Percentiles rank a stretch among this genome's conserved stretches.
phyloP scores from a whole-genome alignment of 1,140 invertebrate species.

The Spodoptera frugiperda region DNA sequence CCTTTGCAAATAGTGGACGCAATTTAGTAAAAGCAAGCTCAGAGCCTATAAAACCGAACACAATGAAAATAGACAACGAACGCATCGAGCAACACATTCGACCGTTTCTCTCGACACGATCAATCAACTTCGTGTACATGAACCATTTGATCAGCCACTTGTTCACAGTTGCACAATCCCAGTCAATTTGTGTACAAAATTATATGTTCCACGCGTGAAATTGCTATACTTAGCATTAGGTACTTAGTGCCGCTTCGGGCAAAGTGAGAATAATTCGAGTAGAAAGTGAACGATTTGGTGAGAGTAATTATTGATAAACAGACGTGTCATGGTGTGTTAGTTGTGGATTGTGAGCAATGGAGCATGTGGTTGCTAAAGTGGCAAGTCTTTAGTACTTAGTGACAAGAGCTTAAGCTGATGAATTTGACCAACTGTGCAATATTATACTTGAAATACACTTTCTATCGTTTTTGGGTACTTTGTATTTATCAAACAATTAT shows the following conservation, averaged over 20 bases:
- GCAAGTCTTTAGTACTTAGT: background rate
- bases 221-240: slow-evolving; percentile 43
- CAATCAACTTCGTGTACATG: slow-evolving; percentile 31
- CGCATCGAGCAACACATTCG: background rate
- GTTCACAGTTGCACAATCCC: slow-evolving; percentile 48
- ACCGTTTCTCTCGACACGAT: slow-evolving; percentile 29
- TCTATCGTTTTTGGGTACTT: too few species aligned
- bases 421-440: too few species aligned
- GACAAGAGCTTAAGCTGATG: too few species aligned
- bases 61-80: slow-evolving; percentile 4
- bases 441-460: too few species aligned
- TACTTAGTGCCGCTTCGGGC: slow-evolving; percentile 41
- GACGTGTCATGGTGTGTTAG: slow-evolving; percentile 34
- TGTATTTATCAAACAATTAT: too few species aligned
- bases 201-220: slow-evolving; percentile 45
- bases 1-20: background rate
- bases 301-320: slow-evolving; percentile 49
- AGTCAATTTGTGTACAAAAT: slow-evolving; percentile 50
- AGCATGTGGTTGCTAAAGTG: background rate
- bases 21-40: background rate
- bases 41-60: background rate
- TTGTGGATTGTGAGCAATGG: background rate
- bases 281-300: slow-evolving; percentile 46
- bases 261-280: slow-evolving; percentile 37
- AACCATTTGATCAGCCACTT: slow-evolving; percentile 35